Base-by-base conservation (phyloP, 2,113 vertebrate species). In the Morone saxatilis region DNA sequence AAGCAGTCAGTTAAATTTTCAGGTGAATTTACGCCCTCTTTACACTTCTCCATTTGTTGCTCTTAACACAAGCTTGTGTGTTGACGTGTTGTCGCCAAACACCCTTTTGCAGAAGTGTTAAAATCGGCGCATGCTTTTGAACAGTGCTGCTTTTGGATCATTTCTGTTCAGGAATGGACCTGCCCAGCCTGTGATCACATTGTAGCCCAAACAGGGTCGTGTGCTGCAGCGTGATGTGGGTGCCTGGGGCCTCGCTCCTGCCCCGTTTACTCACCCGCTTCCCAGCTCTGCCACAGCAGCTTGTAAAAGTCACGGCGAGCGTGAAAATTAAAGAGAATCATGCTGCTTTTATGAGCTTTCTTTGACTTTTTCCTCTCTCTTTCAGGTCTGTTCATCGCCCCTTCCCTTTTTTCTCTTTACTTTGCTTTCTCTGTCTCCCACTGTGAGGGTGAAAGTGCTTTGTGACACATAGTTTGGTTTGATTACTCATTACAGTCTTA, bases 311-410 rank as follows among this genome's bases (percentile, higher is more conserved):
- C 73, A 76, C 9, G 5, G 81, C 77, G 16, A 73, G 76, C 67
- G 86, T 90, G 83, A 88, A 93, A 94, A 89, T 90, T 72, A 91
- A 93, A 89, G 91, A 76, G 86, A 85, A 61, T 31, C 84, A 77
- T 71, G 85, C 85, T 91, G 88, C 60, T 86, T 93, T 94, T 93
- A 93, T 60, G 79, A 91, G 89, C 76, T 86, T 83, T 74, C 86
- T 80, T 77, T 79, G 70, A 70, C 60, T 81, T 59, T 83, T 60
- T 66, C 54, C 63, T 67, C 74, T 63, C 53, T 61, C 60, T 53
- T n/a, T 66, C 12, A 11, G 25, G 20, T 31, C 36, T 19, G 0
- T 51, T 25, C 59, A 43, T 11, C 40, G 31, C 19, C 22, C 11
- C 12, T 7, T 41, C 14, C 10, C 19, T 6, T 66, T 17, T 40